Base-by-base conservation (phyloP, 2,888 invertebrate genomes). In the Choreutis nemorana region DNA sequence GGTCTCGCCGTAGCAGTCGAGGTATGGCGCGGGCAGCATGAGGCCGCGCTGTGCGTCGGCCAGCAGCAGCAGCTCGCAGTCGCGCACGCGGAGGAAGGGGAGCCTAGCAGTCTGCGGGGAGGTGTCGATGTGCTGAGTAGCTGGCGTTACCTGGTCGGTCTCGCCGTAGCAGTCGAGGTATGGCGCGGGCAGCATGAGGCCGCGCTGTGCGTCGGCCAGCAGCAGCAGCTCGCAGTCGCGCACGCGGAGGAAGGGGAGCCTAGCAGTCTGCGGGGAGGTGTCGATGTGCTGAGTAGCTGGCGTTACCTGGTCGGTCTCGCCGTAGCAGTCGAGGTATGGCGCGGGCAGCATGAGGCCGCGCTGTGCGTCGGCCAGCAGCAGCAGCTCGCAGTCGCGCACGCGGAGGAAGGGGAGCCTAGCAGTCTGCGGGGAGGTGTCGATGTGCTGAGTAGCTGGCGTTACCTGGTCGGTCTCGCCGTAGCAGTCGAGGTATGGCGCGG, bases 1-100 rank as follows among this genome's bases (percentile, higher is more conserved):
- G 2, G 94, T 91, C 62, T 96, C 96, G 3, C 96, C 96, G 49
- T 95, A 96, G 46, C 91, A 90, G 55, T 97, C 96, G 29, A 96
- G 73, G 65, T 96, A 96, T 0, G 96, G 96, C 3, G 96, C 89
- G 23, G 90, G 83, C 29, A 88, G 81, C 54, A 90, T 90, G 46
- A 91, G 90, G 3, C 95, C 91, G 48, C 89, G 83, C 45, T 85
- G 86, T 2, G 87, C 85, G 14, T 86, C 85, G 4, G 87, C 84
- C 43, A 95, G 67, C 37, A 92, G 83, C 8, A 95, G 77, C 14
- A 95, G 84, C 64, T 94, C 93, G 57, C 94, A 94, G n/a, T n/a
- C n/a, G n/a, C n/a, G n/a, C n/a, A n/a, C n/a, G 9, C 13, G 3
- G n/a, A 2, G 81, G 72, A 98, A 98, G n/a, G n/a, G n/a, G n/a